Evolutionary conservation across 2,888 invertebrate species (phyloP), one percentile per base, ranked within the genome.

Genomic region (Epinotia bilunana): DNA sequence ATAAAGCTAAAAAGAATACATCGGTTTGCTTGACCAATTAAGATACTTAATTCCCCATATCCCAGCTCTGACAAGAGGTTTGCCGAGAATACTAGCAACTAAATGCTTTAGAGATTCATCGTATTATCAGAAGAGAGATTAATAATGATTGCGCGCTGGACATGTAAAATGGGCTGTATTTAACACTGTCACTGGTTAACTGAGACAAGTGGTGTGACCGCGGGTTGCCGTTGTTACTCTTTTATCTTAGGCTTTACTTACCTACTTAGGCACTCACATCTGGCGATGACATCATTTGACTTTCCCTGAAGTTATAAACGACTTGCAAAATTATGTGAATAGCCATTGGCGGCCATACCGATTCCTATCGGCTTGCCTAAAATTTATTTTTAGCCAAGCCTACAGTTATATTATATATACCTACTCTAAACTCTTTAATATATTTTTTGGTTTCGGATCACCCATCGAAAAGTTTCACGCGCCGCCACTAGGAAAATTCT

Each of bases 161-260:
- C 77, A 76, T 75, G 67, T 69, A 20, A 74, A 67, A 77, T 76
- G 75, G 67, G 57, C 61, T 62, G 61, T 67, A 69, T 73, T 73
- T 73, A 72, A 72, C 76, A 76, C 77, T 77, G 78, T 79, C 80
- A 78, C 79, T 73, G 76, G 73, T 79, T 76, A 77, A 81, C 80
- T 77, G 79, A 77, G 73, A 76, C 74, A 80, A 80, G 80, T 80
- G 80, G 78, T 53, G 55, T 67, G 76, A 79, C 77, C 73, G 73
- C 76, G 57, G 20, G 43, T 64, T 76, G 72, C 76, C 39, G 60
- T 69, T 67, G 57, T 73, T 78, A 60, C 58, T 58, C 58, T 55
- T 39, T 65, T 60, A 53, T 64, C 28, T 70, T 58, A 53, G 20
- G 7, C 3, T 43, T 20, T 5, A 58, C 6, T 43, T 39, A 9